phyloP scores from a whole-genome alignment of 64 coral and sea anemone species.

The Acropora tenuis region DNA sequence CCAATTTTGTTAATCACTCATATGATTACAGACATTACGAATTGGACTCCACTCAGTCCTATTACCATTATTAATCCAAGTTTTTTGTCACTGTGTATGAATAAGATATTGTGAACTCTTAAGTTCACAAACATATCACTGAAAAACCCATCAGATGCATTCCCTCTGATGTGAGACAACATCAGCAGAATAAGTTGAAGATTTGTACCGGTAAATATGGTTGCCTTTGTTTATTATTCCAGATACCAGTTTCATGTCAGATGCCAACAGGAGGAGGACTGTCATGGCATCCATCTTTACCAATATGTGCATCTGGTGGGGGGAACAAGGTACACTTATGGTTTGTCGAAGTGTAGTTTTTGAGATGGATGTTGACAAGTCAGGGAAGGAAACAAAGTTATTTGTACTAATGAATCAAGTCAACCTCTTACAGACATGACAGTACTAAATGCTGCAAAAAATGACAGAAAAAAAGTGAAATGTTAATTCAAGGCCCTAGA shows the following conservation, averaged over 20 bases:
- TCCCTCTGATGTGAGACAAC: too few relatives aligned
- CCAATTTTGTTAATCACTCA: too few relatives aligned
- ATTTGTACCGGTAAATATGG: not conserved
- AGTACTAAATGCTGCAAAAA: not conserved
- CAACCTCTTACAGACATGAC: not conserved
- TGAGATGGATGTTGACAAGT: not conserved
- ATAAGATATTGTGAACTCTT: too few relatives aligned
- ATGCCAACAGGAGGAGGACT: conserved; percentile 83
- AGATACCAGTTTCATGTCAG: conserved; percentile 92
- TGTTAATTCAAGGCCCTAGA: not conserved
- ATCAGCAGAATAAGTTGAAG: not conserved
- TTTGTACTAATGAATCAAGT: not conserved
- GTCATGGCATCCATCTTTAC: conserved; percentile 84
- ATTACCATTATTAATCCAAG: too few relatives aligned
- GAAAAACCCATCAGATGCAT: too few relatives aligned
- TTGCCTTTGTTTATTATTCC: conserved; percentile 1
- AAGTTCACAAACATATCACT: too few relatives aligned
- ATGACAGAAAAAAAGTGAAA: not conserved
- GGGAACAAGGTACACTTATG: conserved; percentile 87
- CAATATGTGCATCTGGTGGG: conserved; percentile 86
- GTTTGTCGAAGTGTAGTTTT: conserved; percentile 83
- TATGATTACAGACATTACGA: too few relatives aligned
- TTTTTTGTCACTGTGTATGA: too few relatives aligned
- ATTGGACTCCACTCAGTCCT: too few relatives aligned
- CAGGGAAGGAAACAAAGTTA: not conserved